Evolutionary conservation across 2,888 invertebrate species (phyloP), one percentile per base, ranked within the genome.

Genomic region (Heliconius erato): DNA sequence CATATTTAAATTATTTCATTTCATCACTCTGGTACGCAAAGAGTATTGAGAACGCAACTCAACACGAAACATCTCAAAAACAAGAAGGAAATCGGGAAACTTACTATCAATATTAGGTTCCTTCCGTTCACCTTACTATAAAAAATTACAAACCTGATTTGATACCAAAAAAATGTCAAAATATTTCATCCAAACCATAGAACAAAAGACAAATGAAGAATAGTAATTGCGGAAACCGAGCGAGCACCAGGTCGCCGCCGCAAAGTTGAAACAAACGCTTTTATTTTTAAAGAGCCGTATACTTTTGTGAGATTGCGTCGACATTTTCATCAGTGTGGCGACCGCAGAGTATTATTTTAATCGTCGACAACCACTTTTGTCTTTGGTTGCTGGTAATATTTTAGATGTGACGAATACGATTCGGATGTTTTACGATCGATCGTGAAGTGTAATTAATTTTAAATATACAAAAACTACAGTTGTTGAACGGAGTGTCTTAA

Each of bases 261-360:
- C 92, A 91, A 86, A 90, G 89, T 89, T 89, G 90, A 89, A 90
- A 87, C 89, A 89, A 91, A 89, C 87, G 92, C 90, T 92, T 95
- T 94, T 94, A 93, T 94, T 94, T 94, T 94, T 94, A 93, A 94
- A 93, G 91, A 92, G 94, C 90, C 91, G 91, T 94, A 94, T 93
- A 94, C 93, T 94, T 32, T 94, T 92, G 88, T 80, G 87, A 93
- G 94, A 95, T 94, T 94, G 90, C 92, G 89, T 92, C 91, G 92
- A 91, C 92, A 91, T 93, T 94, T 94, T 94, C 94, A 95, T 94
- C 94, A 94, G 89, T 87, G 89, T 84, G 85, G 89, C 88, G 89
- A 95, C 94, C 94, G 93, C 94, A 94, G 88, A 87, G 89, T 91
- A 94, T 94, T 94, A 95, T 94, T 94, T 94, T 95, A 95, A 94